Evolutionary conservation across 2,797 vertebrate species (phyloP), one percentile per base, ranked within the genome.

Genomic region (Cetoscarus ocellatus): DNA sequence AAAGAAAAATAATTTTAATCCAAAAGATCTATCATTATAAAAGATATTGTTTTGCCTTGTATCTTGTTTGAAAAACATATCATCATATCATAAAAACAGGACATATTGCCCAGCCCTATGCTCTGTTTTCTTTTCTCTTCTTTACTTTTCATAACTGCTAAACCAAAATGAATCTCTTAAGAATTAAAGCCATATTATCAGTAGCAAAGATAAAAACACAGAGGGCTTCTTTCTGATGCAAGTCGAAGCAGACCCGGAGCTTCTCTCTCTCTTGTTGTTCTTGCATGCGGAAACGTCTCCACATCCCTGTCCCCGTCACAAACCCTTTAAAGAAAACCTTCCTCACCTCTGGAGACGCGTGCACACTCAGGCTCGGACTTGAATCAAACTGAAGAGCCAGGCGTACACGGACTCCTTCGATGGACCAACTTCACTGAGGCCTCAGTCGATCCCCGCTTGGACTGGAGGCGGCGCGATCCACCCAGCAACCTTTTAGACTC

Each of bases 351-450:
- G 83, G 88, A 91, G 86, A 61, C 43, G 5, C 49, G 62, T 55
- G 19, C 64, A 47, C 58, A 3, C 17, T 35, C 55, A 1, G 36
- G 19, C 56, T 75, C 65, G 39, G 66, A 68, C 73, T 51, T 57
- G 39, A 53, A 35, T 19, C 3, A 39, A 58, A 61, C 66, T 19
- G 59, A 51, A 12, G 70, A 56, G 66, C 70, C 57, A 0, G 13
- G 27, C 35, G 72, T 59, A 53, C 68, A 53, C 15, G 44, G 76
- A 13, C 43, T 86, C 79, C 76, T 78, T 67, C 43, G 35, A 89
- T 74, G 92, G 92, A 94, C 93, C 92, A 94, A 93, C 76, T 88
- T 89, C 91, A 92, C 87, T 39, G 88, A 85, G 88, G 90, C 90
- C 88, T 92, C 83, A 67, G 76, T 76, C 17, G 77, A 70, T 79